These are phyloP conservation scores for Acleris laterana DNA, from an alignment of 2,888 invertebrate genomes.

Conservation along the genomic window DNA sequence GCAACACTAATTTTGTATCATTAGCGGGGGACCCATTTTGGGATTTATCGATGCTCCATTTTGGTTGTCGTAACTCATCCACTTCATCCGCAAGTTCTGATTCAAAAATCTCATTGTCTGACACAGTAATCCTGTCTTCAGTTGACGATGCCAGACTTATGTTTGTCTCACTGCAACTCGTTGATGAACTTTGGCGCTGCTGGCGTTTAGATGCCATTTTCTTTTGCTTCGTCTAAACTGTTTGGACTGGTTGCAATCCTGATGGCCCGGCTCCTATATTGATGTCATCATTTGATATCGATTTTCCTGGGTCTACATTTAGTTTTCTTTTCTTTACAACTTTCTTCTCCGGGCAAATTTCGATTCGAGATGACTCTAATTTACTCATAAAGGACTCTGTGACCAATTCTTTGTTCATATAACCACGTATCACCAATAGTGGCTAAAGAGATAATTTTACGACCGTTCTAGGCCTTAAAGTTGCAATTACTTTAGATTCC, in stretches of 20 bases:
- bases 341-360: conserved; percentile 6
- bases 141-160: not conserved
- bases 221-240: not conserved
- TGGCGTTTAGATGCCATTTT: not conserved
- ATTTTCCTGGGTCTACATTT: not conserved
- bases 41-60: not conserved
- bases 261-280: not conserved
- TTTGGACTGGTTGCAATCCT: not conserved
- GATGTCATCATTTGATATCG: not conserved
- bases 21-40: not conserved
- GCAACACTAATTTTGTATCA: not conserved
- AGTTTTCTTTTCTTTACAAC: conserved; percentile 5
- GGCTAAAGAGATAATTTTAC: too few species aligned
- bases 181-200: not conserved
- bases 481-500: too few species aligned
- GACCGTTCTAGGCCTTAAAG: too few species aligned
- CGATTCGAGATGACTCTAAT: not conserved
- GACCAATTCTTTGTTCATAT: not conserved
- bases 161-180: not conserved
- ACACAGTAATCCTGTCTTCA: not conserved
- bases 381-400: not conserved
- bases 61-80: not conserved
- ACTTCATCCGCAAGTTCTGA: not conserved
- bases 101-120: not conserved
- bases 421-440: too few species aligned